These are phyloP conservation scores for Artemia sinica DNA, from an alignment of 2,888 invertebrate genomes.

Conservation along the genomic window DNA sequence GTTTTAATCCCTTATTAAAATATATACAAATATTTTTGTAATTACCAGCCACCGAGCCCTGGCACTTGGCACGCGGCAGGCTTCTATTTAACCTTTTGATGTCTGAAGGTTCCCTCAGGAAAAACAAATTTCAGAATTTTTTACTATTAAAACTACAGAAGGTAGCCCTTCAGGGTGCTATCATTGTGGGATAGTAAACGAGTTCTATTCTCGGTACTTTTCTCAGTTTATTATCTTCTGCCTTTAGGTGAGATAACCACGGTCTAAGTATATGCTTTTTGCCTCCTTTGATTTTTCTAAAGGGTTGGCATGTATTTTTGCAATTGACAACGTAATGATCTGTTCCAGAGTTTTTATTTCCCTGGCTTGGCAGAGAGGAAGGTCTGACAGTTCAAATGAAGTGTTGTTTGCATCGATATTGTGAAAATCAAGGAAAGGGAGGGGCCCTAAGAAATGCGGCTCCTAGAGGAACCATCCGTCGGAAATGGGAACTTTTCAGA, in stretches of 20 bases:
- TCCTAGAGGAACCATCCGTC: not conserved
- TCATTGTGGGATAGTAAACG: not conserved
- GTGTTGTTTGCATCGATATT: not conserved
- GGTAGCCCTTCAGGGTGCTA: not conserved
- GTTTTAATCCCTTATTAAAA: no score
- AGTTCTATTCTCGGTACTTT: not conserved
- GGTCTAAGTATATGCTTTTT: not conserved
- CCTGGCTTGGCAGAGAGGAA: not conserved
- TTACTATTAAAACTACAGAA: not conserved
- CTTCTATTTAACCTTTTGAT: no score
- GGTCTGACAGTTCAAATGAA: not conserved
- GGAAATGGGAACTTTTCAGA: not conserved
- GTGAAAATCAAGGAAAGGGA: not conserved
- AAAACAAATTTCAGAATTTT: not conserved
- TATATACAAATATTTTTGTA: no score
- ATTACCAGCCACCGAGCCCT: no score
- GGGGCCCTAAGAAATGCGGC: not conserved
- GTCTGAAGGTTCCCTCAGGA: no score
- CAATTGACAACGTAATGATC: not conserved
- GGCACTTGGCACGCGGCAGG: no score
- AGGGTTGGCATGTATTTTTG: not conserved
- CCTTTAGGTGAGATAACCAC: not conserved
- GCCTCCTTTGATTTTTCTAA: not conserved
- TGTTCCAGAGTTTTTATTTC: not conserved
- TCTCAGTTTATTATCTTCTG: not conserved